Evolutionary conservation across 2,888 invertebrate species (phyloP), one percentile per base, ranked within the genome.

Genomic region (Lydus trimaculatus): DNA sequence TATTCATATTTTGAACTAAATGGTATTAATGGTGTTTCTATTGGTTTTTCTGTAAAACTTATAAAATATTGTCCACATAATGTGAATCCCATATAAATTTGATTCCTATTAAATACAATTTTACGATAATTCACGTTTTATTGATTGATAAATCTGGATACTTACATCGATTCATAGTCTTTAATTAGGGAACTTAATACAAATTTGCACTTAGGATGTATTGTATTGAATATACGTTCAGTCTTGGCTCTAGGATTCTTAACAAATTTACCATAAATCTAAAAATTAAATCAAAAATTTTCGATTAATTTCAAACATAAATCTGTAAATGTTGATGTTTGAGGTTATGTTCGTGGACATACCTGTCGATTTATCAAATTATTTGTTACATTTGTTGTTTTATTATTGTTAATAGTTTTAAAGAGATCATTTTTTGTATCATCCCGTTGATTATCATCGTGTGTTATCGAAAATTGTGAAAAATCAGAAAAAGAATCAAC

Each of bases 1-100:
- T 85, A 85, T 75, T 83, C 84, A 67, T 79, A 77, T 66, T 76
- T 60, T 65, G 76, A 75, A 67, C 75, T 73, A 65, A 80, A 71
- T 36, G 72, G 72, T 31, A 66, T 70, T 28, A 74, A 63, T 36
- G 78, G 74, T 15, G 23, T 15, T 66, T 82, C 79, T 61, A 75
- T 74, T 17, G 77, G 66, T 67, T 77, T 82, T 71, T 83, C 83
- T 20, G 80, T 95, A 85, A 96, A 97, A 73, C 97, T 97, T 76
- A 98, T 87, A 73, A 98, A 89, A 87, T 93, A 97, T 85, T 95
- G 94, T 15, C 97, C 97, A 84, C 97, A 97, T 78, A 95, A 92
- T n/a, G 96, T 95, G 82, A 97, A 92, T 8, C 98, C 98, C 92
- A 98, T 94, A 82, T 96, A 95, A 73, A 97, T 91, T 84, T 97